These are phyloP conservation scores for Tragelaphus buxtoni DNA, from an alignment of 2,113 vertebrate genomes.

Conservation along the genomic window DNA sequence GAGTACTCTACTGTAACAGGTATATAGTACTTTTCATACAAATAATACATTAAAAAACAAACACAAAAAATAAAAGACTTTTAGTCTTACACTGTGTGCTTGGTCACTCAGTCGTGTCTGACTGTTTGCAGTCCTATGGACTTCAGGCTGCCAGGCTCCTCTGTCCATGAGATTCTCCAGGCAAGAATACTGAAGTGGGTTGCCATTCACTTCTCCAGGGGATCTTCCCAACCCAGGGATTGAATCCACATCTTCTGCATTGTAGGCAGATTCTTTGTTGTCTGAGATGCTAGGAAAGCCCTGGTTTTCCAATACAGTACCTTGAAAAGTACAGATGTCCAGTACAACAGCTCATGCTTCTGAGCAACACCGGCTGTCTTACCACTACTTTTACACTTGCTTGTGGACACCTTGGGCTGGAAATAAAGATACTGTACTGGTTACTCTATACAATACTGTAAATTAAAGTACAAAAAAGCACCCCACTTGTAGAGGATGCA, in stretches of 20 bases:
- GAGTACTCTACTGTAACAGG: background rate
- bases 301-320: background rate
- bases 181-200: background rate
- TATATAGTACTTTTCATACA: background rate
- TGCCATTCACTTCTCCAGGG: background rate
- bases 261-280: background rate
- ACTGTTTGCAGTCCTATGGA: background rate
- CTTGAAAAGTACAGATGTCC: background rate
- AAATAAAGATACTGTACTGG: background rate
- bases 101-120: background rate
- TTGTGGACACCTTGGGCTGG: background rate
- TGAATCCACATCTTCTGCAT: background rate
- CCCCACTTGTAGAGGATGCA: background rate
- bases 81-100: background rate
- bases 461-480: rapidly evolving
- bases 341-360: background rate
- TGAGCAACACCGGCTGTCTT: background rate
- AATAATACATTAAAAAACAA: background rate
- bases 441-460: background rate
- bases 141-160: background rate
- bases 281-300: background rate
- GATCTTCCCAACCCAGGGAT: background rate
- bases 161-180: background rate
- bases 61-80: background rate
- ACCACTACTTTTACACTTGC: background rate